These are phyloP conservation scores for Taenaris catops DNA, from an alignment of 2,888 invertebrate genomes.

Conservation along the genomic window DNA sequence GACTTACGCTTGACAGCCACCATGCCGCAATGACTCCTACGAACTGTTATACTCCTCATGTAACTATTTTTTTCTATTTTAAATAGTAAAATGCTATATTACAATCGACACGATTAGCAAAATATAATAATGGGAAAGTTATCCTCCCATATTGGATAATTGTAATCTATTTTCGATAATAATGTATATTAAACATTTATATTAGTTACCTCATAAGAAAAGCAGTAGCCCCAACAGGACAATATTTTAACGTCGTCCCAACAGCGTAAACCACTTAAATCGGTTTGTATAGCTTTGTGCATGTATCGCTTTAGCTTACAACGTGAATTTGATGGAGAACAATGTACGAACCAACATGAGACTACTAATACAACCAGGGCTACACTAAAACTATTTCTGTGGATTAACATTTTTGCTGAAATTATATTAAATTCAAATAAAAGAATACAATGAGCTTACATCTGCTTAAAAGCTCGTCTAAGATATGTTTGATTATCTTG, in stretches of 20 bases:
- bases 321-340: slow-evolving; percentile 36
- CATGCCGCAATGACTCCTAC: too few species aligned
- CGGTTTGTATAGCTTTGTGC: slow-evolving; percentile 64
- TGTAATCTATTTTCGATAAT: too few species aligned
- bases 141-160: too few species aligned
- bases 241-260: slow-evolving; percentile 89
- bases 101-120: too few species aligned
- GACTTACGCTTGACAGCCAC: too few species aligned
- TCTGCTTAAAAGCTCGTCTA: slow-evolving; percentile 33
- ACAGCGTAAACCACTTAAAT: slow-evolving; percentile 84
- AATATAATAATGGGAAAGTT: too few species aligned
- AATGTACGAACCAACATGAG: slow-evolving; percentile 37
- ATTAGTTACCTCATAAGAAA: slow-evolving; percentile 86
- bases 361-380: slow-evolving; percentile 33
- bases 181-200: too few species aligned
- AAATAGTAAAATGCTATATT: too few species aligned
- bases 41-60: too few species aligned
- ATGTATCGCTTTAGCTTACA: slow-evolving; percentile 54
- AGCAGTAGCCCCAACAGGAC: slow-evolving; percentile 92
- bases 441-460: slow-evolving; percentile 11
- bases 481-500: slow-evolving; percentile 33
- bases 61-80: too few species aligned
- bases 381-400: slow-evolving; percentile 25
- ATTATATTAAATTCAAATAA: background rate
- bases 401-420: slow-evolving; percentile 28